These are phyloP conservation scores for Cybosia mesomella DNA, from an alignment of 2,888 invertebrate species.

Conservation along the genomic window DNA sequence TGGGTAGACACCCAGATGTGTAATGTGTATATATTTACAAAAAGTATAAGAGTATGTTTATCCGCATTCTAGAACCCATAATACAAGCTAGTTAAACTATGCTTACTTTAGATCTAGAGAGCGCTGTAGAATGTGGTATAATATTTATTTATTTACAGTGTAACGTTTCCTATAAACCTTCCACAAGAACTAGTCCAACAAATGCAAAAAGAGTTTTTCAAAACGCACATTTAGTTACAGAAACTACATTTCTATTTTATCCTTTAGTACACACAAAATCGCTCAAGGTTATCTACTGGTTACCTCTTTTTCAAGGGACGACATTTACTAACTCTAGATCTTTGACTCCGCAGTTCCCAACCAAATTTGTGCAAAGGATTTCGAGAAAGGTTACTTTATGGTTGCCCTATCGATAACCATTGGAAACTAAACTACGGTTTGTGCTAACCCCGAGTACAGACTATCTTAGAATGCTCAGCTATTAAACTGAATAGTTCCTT, in stretches of 20 bases:
- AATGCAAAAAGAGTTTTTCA: no score
- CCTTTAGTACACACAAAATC: constrained; percentile 30
- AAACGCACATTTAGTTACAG: no score
- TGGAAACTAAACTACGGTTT: constrained; percentile 37
- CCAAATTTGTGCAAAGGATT: constrained; percentile 39
- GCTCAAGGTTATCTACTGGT: constrained; percentile 31
- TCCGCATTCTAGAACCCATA: no score
- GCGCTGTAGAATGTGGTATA: no score
- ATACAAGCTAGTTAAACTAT: no score
- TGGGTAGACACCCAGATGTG: no score
- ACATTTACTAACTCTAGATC: constrained; percentile 45
- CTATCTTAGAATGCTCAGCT: constrained; percentile 22
- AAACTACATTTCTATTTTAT: not conserved
- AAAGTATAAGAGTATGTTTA: no score
- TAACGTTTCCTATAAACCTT: no score
- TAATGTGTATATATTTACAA: no score
- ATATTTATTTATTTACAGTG: no score
- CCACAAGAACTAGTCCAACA: no score
- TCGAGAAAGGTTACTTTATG: constrained; percentile 45
- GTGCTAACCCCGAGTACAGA: constrained; percentile 36
- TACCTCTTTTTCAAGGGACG: constrained; percentile 38
- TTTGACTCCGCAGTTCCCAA: constrained; percentile 25
- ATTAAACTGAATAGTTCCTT: constrained; percentile 18
- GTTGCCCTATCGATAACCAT: constrained; percentile 53
- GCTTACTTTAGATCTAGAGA: no score